Base-by-base conservation (phyloP, 2,888 invertebrate species). In the Agrochola lychnidis region DNA sequence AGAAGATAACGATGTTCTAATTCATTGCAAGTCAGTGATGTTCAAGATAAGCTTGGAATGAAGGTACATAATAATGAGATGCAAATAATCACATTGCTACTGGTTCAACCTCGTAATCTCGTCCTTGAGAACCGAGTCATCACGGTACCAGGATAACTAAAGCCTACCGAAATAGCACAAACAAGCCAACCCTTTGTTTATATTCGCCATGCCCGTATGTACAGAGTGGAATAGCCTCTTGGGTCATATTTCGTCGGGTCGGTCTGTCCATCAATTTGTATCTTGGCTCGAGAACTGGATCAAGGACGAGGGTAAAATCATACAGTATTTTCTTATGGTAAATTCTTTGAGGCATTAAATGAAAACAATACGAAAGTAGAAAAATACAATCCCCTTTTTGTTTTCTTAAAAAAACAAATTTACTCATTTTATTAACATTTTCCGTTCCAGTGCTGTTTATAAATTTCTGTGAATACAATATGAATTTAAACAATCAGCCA, bases 161-260 rank as follows among this genome's bases (percentile, higher is more conserved):
- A 56, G 61, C 40, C 30, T 25, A n/a, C n/a, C n/a, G 40, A 40
- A 70, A 70, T 56, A 83, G 30, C 45, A 64, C 59, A 79, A 81
- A 81, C 61, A 57, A n/a, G 10, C 22, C 25, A 36, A 84, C 48
- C 81, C 56, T 84, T 84, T 81, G 76, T 84, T 84, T 73, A 59
- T 62, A 62, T 63, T 57, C 14, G 56, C 69, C 51, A 42, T 30
- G 79, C n/a, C 25, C 51, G 67, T 79, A 67, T 84, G 75, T 81
- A 63, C 48, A 51, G 59, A 40, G 67, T 53, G 66, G 42, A 82
- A 85, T 63, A 76, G 70, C 64, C 83, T 83, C 86, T 73, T 42
- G 83, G 86, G 86, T 71, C 68, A 73, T 78, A 78, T 83, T 78
- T 69, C 62, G 71, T 71, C 5, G 83, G 78, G 82, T 70, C 66